Base-by-base conservation (phyloP, 1,140 invertebrate genomes). In the Zelostemma sp. region DNA sequence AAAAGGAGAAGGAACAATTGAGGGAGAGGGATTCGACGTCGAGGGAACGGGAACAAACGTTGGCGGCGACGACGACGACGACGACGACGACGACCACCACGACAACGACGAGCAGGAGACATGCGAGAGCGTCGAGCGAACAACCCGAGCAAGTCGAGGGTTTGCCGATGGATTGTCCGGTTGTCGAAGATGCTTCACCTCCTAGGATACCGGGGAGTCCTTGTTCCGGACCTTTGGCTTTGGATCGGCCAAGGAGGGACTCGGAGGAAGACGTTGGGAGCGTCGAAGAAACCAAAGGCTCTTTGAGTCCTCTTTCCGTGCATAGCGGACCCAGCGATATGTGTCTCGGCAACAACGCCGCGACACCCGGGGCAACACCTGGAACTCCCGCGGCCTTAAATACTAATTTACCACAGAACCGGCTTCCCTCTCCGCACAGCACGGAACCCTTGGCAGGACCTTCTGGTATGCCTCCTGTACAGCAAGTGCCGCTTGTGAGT, bases 401-500 rank as follows among this genome's bases (percentile, higher is more conserved):
- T 17, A 75, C 75, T 25, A 78, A 79, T 56, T 69, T 84, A 58
- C 73, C 80, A 25, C 81, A 83, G 71, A 88, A 76, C 70, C 82
- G 88, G 62, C 79, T 87, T 75, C 86, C 90, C 57, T 90, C 90
- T 72, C 90, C 90, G 47, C 87, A 90, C 74, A 89, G 88, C 81
- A 86, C 82, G 55, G 91, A 93, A 75, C 89, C 91, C 14, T 85
- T 93, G 46, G 91, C 91, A 61, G 92, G 90, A 65, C 92, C 91
- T 19, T 93, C 92, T 18, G 92, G 92, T 51, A 85, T 94, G 71
- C 91, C 92, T 40, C 93, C 93, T 38, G 92, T 94, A 74, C 93
- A 95, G 85, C 91, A 93, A 89, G 92, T 92, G 80, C 93, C 93
- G 81, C 88, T 95, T 86, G 93, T 95, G 84, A 91, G 89, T 86